Conservation (phyloP, 2,888 invertebrate species). For the Drosophila subquinaria region DNA sequence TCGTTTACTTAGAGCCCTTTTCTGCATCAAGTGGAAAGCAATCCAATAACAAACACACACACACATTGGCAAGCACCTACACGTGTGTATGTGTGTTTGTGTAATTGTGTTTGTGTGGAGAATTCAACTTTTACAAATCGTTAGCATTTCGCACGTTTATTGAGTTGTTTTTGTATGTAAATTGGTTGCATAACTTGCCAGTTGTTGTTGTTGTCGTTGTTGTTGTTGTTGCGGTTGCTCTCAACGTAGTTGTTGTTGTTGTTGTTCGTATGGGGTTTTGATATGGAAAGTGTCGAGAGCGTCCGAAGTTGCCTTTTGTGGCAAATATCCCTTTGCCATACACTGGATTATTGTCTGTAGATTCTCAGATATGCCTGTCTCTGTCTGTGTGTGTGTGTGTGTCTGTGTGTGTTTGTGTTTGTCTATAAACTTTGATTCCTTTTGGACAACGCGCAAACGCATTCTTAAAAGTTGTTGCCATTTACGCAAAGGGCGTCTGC, state of each 20-base stretch:
- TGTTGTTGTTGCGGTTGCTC: slow-evolving; percentile 14
- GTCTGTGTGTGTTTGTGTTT: slow-evolving; percentile 34
- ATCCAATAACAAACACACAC: slow-evolving; percentile 54
- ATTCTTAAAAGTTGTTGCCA: slow-evolving; percentile 70
- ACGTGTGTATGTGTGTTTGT: slow-evolving; percentile 6
- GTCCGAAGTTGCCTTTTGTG: slow-evolving; percentile 44
- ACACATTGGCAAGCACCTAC: slow-evolving; percentile 13
- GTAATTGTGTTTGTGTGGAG: slow-evolving; percentile 30
- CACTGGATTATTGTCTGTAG: slow-evolving; percentile 78
- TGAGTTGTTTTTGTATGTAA: slow-evolving; percentile 82
- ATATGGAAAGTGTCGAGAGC: slow-evolving; percentile 72
- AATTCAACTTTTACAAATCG: slow-evolving; percentile 77
- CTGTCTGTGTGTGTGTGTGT: slow-evolving; percentile 16
- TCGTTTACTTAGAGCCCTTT: too few relatives aligned
- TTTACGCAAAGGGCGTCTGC: slow-evolving; percentile 14
- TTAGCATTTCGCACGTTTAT: slow-evolving; percentile 82
- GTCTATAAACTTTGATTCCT: slow-evolving; percentile 78
- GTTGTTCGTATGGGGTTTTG: slow-evolving; percentile 40
- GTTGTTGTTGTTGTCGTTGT: slow-evolving; percentile 34
- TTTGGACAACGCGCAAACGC: slow-evolving; percentile 54
- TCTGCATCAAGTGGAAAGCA: slow-evolving; percentile 10
- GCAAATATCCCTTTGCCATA: slow-evolving; percentile 46
- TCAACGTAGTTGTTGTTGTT: slow-evolving; percentile 32
- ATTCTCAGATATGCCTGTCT: slow-evolving; percentile 62
- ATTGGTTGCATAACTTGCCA: slow-evolving; percentile 75